Evolutionary conservation across 2,797 vertebrate genomes (phyloP).

Genomic region (Danio choprae): DNA sequence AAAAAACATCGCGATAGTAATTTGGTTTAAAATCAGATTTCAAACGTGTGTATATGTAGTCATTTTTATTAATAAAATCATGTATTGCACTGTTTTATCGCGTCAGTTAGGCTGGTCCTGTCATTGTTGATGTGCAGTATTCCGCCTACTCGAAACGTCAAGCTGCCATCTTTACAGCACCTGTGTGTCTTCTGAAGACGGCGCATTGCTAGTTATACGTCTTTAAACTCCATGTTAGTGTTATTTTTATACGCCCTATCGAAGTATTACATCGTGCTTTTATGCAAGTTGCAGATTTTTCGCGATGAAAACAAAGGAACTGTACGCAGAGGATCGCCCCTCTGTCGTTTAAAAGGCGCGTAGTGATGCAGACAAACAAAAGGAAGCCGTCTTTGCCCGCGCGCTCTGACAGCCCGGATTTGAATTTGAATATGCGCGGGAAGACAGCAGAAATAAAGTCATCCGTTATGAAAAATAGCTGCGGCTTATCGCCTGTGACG

Average conservation of each 20-base stretch:
- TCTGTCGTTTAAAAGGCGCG: conserved; percentile 63
- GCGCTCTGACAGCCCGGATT: conserved; percentile 73
- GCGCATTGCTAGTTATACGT: not conserved
- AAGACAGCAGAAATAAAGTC: conserved; percentile 56
- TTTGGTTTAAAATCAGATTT: not conserved
- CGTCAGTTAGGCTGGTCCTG: not conserved
- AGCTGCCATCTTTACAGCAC: conserved; percentile 58
- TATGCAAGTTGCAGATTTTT: not conserved
- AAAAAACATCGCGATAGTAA: not conserved
- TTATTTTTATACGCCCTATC: rapidly evolving
- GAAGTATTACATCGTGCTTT: not conserved
- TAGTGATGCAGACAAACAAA: conserved; percentile 74
- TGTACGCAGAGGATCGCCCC: not conserved
- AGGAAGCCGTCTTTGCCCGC: conserved; percentile 79
- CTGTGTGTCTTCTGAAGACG: conserved; percentile 28
- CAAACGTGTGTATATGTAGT: not conserved
- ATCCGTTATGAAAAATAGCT: conserved; percentile 22
- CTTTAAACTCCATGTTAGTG: not conserved
- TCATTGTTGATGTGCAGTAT: conserved; percentile 26
- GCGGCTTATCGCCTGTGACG: not conserved
- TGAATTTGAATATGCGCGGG: conserved; percentile 87
- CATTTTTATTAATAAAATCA: too few species aligned
- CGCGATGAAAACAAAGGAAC: not conserved
- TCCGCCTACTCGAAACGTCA: conserved; percentile 32
- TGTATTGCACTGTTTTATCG: not conserved